Evolutionary conservation across 2,797 vertebrate species (phyloP).

Genomic region (Caiman crocodilus): DNA sequence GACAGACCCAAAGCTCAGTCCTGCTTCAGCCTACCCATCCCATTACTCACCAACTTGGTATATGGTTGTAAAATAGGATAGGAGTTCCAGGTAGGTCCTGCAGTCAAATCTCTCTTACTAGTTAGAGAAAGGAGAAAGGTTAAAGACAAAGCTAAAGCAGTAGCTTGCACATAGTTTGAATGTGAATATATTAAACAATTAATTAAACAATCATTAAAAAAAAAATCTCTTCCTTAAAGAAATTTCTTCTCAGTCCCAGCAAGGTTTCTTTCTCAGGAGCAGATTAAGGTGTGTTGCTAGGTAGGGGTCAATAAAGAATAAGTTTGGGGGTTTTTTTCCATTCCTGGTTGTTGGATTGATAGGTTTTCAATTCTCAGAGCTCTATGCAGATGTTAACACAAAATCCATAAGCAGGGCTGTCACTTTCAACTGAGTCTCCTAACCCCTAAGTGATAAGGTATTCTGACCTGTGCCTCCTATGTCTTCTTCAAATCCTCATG

Average conservation of each 20-base stretch:
- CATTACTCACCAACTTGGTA: rapidly evolving
- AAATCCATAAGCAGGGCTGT: too few species aligned
- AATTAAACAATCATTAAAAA: too few species aligned
- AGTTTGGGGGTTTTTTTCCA: background rate
- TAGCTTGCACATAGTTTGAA: background rate
- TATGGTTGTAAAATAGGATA: rapidly evolving
- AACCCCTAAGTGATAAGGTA: too few species aligned
- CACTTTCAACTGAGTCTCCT: too few species aligned
- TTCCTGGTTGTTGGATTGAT: background rate
- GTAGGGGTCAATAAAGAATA: background rate
- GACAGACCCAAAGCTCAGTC: rapidly evolving
- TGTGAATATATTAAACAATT: slow-evolving; percentile 28
- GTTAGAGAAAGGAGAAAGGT: background rate
- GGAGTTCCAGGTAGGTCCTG: rapidly evolving
- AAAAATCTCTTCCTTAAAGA: background rate
- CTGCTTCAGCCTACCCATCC: background rate
- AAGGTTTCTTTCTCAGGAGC: too few species aligned
- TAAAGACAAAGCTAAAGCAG: background rate
- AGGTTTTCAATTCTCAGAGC: background rate
- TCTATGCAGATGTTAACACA: too few species aligned
- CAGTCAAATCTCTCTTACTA: rapidly evolving
- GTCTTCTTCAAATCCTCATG: too few species aligned
- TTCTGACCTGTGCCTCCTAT: too few species aligned
- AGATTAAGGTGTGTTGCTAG: background rate
- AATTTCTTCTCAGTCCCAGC: background rate